phyloP scores from a whole-genome alignment of 1,140 invertebrate species.

The Drosophila truncata region DNA sequence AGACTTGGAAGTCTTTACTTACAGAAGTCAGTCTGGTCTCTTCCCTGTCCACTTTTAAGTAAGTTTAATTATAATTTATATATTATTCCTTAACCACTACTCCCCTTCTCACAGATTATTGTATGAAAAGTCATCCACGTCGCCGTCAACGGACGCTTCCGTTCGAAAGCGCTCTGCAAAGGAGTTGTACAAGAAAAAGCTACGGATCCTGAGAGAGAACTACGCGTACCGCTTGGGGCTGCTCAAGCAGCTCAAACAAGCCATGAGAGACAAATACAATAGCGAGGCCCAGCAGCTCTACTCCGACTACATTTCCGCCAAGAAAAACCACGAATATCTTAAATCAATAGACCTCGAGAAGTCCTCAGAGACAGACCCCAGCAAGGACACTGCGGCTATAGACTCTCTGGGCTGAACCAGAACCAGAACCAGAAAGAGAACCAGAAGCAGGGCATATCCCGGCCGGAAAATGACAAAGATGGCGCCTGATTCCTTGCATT shows the following conservation, averaged over 20 bases:
- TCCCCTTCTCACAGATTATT: background rate
- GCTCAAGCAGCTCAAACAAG: conserved; percentile 32
- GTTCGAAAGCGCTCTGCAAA: conserved; percentile 8
- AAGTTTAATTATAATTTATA: background rate
- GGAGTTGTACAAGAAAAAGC: conserved; percentile 21
- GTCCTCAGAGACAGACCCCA: background rate
- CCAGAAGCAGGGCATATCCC: background rate
- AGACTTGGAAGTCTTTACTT: background rate
- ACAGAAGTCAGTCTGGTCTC: background rate
- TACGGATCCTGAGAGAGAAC: conserved; percentile 13
- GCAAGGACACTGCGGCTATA: background rate
- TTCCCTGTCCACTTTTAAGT: background rate
- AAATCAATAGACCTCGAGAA: background rate
- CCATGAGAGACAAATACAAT: conserved; percentile 24
- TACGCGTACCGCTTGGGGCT: conserved; percentile 19
- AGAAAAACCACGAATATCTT: background rate
- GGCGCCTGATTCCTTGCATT: conserved; percentile 19
- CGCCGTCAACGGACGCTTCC: background rate
- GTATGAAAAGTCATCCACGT: background rate
- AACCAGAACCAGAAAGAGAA: too few relatives aligned
- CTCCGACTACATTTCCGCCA: conserved; percentile 8
- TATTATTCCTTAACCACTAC: too few relatives aligned
- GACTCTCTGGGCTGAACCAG: background rate
- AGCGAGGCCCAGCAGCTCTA: conserved; percentile 33
- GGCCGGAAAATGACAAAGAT: background rate